phyloP scores from a whole-genome alignment of 1,140 invertebrate species.

The Drosophila malerkotliana region DNA sequence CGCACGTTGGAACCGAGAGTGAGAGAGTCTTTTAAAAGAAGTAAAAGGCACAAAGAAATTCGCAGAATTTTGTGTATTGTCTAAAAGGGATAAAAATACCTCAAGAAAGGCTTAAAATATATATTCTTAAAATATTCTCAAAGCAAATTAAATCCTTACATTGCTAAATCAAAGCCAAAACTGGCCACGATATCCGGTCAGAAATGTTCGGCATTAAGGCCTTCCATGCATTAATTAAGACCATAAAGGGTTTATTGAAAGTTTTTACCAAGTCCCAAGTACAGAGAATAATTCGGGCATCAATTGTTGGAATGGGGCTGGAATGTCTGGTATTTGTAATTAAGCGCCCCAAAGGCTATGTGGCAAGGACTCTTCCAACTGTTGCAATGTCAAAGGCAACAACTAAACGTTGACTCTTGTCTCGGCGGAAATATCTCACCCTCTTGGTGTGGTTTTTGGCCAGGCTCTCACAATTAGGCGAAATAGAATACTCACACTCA shows the following conservation, averaged over 20 bases:
- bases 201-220: conserved; percentile 15
- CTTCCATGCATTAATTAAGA: conserved; percentile 41
- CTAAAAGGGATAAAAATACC: not conserved
- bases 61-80: not conserved
- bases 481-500: conserved; percentile 30
- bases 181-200: conserved; percentile 8
- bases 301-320: conserved; percentile 25
- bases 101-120: no score
- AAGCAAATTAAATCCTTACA: no score
- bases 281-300: conserved; percentile 30
- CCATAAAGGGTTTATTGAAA: conserved; percentile 44
- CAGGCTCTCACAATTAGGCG: conserved; percentile 69
- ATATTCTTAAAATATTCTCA: no score
- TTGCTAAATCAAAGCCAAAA: conserved; percentile 12
- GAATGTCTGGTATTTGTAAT: conserved; percentile 59
- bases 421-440: conserved; percentile 10
- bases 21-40: not conserved
- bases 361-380: conserved; percentile 41
- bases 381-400: conserved; percentile 75
- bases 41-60: not conserved
- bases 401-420: conserved; percentile 50
- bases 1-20: conserved; percentile 6
- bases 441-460: conserved; percentile 38
- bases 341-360: conserved; percentile 36
- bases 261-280: conserved; percentile 17